phyloP scores from a whole-genome alignment of 2,888 invertebrate species.

The Apotomis turbidana region DNA sequence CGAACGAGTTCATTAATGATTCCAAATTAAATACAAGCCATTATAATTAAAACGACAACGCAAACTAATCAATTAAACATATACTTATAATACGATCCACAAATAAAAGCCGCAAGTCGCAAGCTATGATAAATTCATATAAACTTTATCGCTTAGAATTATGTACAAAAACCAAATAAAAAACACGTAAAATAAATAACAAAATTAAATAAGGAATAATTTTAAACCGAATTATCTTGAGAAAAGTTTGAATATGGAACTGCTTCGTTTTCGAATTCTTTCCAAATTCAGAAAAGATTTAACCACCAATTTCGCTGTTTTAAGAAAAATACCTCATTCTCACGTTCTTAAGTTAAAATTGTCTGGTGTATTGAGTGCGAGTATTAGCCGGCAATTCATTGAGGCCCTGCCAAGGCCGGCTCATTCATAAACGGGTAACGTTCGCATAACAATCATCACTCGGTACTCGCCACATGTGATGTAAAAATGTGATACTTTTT shows the following conservation, averaged over 20 bases:
- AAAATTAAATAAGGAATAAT: constrained; percentile 2
- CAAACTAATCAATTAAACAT: constrained; percentile 28
- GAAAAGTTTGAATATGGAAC: neutral
- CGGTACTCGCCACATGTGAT: constrained; percentile 24
- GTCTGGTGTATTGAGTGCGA: neutral
- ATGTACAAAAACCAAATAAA: neutral
- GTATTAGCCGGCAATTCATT: constrained; percentile 12
- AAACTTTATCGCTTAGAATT: neutral
- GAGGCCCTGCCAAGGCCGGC: constrained; percentile 31
- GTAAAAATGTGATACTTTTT: constrained; percentile 30
- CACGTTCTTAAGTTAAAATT: constrained; percentile 11
- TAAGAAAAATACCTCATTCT: neutral
- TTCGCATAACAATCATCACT: constrained; percentile 19
- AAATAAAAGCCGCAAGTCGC: neutral
- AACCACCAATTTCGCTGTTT: neutral
- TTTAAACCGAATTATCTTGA: constrained; percentile 8
- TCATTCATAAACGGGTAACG: constrained; percentile 34
- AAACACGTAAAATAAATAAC: neutral
- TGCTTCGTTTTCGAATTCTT: neutral
- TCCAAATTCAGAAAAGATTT: neutral
- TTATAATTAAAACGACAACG: constrained; percentile 24
- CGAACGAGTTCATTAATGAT: constrained; percentile 21
- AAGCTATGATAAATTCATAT: neutral
- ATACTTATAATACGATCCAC: neutral
- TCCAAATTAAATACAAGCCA: constrained; percentile 28